phyloP scores from a whole-genome alignment of 2,888 invertebrate species.

The Neria commutata region DNA sequence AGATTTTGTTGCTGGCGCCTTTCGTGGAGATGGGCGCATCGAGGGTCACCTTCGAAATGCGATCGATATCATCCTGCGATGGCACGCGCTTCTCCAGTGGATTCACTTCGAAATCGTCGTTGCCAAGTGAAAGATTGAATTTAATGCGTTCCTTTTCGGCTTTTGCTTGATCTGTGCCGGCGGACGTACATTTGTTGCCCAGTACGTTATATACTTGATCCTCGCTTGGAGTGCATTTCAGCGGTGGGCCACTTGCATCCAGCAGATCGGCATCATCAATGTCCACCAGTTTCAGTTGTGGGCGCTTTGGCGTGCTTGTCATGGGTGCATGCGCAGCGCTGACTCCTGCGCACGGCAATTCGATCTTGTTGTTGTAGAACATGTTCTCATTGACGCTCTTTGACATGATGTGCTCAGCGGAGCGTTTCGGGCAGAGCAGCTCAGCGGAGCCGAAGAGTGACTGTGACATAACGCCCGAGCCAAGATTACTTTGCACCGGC shows the following conservation, averaged over 20 bases:
- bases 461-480: slow-evolving; percentile 55
- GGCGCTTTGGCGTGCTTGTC: slow-evolving; percentile 53
- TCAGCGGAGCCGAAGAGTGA: slow-evolving; percentile 61
- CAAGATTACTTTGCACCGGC: slow-evolving; percentile 37
- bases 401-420: slow-evolving; percentile 55
- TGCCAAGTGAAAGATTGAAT: slow-evolving; percentile 59
- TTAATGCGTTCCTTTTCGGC: neutral
- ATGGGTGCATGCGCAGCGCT: slow-evolving; percentile 32
- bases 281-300: slow-evolving; percentile 47
- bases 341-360: slow-evolving; percentile 41
- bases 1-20: slow-evolving; percentile 75
- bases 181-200: slow-evolving; percentile 36
- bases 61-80: slow-evolving; percentile 85
- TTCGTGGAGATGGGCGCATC: slow-evolving; percentile 79
- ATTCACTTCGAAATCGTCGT: slow-evolving; percentile 61
- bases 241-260: neutral
- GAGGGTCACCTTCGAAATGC: slow-evolving; percentile 86
- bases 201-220: slow-evolving; percentile 37
- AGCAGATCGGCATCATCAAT: slow-evolving; percentile 37
- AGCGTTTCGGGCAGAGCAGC: slow-evolving; percentile 52
- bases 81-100: slow-evolving; percentile 65
- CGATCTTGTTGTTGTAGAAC: slow-evolving; percentile 60
- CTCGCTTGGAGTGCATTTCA: no score
- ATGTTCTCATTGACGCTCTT: slow-evolving; percentile 60
- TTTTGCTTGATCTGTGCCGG: slow-evolving; percentile 9